A percentile compares a stretch with the other conserved stretches of the same genome.
These are phyloP conservation scores for Pelodiscus sinensis DNA, from an alignment of 2,113 vertebrate genomes.

Conservation along the genomic window DNA sequence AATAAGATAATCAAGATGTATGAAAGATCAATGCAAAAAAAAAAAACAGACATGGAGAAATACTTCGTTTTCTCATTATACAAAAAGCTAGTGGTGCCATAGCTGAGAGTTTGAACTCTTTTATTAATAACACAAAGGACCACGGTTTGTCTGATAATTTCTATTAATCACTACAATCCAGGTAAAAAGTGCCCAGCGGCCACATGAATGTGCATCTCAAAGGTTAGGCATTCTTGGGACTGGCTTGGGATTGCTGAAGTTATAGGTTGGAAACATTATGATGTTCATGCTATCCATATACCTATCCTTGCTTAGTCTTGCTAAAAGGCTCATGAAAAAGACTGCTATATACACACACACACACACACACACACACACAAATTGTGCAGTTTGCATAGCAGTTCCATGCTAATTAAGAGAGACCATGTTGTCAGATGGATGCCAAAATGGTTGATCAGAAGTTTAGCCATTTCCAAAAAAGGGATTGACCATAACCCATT, in stretches of 20 bases:
- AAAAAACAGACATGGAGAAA: background rate
- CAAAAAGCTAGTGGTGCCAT: background rate
- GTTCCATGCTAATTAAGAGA: background rate
- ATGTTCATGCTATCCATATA: background rate
- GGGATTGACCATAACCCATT: background rate
- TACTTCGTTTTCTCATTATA: rapidly evolving
- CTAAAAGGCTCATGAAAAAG: background rate
- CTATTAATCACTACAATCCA: background rate
- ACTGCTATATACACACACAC: background rate
- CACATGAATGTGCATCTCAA: background rate
- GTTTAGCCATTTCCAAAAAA: background rate
- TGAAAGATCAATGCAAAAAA: background rate
- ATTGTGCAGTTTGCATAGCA: background rate
- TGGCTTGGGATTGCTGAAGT: background rate
- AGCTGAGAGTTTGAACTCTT: background rate
- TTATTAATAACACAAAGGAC: background rate
- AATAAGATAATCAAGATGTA: background rate
- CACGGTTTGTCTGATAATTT: background rate
- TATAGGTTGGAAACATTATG: background rate
- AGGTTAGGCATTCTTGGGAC: background rate
- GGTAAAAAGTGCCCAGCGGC: background rate
- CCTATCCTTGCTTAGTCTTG: background rate
- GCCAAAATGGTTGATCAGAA: background rate
- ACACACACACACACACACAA: no score
- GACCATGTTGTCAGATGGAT: background rate